phyloP scores from a whole-genome alignment of 2,888 invertebrate genomes.

The Drosophila formosana region DNA sequence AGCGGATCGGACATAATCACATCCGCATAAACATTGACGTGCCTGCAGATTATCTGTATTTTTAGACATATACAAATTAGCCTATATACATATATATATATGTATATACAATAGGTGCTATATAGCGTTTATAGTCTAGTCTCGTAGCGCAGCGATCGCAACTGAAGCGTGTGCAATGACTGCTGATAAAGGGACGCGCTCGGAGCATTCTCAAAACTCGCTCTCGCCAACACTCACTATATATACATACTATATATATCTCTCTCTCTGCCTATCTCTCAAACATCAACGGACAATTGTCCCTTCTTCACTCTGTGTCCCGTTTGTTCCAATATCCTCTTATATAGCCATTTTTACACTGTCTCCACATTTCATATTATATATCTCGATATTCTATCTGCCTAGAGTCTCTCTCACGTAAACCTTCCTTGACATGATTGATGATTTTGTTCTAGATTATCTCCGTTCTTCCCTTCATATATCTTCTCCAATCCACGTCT shows the following conservation, averaged over 20 bases:
- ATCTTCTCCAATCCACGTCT: too few relatives aligned
- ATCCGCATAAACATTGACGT: conserved; percentile 37
- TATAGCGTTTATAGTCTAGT: conserved; percentile 3
- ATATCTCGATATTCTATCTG: too few relatives aligned
- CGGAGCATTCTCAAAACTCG: neutral
- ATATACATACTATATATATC: neutral
- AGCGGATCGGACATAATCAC: conserved; percentile 20
- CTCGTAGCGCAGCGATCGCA: conserved; percentile 25
- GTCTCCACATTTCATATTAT: too few relatives aligned
- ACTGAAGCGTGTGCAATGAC: conserved; percentile 36
- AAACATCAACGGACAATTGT: too few relatives aligned
- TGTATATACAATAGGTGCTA: neutral
- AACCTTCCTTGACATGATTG: too few relatives aligned
- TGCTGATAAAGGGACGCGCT: conserved; percentile 47
- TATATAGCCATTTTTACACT: too few relatives aligned
- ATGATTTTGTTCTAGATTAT: too few relatives aligned
- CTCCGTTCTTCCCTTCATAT: too few relatives aligned
- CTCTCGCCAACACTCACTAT: neutral
- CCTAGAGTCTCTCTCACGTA: too few relatives aligned
- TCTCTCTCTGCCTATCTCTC: neutral
- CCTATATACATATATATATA: neutral
- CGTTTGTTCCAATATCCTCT: too few relatives aligned
- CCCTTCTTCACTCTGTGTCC: too few relatives aligned
- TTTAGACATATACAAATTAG: neutral
- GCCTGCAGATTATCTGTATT: neutral